Conservation (phyloP, 2,113 vertebrate genomes). For the Lagenorhynchus albirostris region DNA sequence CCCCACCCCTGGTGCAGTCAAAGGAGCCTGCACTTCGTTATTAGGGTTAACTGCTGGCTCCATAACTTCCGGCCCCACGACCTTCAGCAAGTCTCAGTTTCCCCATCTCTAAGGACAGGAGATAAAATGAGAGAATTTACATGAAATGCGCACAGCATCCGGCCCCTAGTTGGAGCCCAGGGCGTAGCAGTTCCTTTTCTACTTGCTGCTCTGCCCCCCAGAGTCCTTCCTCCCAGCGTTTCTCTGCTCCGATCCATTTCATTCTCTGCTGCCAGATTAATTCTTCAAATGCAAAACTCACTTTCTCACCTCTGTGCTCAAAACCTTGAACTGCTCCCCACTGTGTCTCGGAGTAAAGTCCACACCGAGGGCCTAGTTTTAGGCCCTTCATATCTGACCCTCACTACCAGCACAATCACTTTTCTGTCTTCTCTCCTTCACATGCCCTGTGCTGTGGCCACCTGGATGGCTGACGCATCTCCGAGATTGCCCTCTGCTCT, state of each 20-base stretch:
- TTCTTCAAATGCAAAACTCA: not conserved
- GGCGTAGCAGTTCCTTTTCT: fast-evolving
- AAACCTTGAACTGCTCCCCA: not conserved
- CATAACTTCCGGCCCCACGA: not conserved
- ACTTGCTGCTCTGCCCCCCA: no score
- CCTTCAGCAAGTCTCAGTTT: not conserved
- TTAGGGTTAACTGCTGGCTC: not conserved
- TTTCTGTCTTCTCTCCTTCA: not conserved
- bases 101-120: not conserved
- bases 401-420: fast-evolving
- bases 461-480: not conserved
- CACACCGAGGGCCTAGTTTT: not conserved
- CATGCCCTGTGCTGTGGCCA: fast-evolving
- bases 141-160: not conserved
- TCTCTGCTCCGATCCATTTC: not conserved
- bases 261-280: not conserved
- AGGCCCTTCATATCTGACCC: not conserved
- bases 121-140: not conserved
- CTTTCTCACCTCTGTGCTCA: not conserved
- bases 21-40: not conserved
- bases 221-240: not conserved
- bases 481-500: fast-evolving
- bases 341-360: not conserved
- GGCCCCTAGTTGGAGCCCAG: not conserved
- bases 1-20: not conserved